phyloP scores from a whole-genome alignment of 2,113 vertebrate species.

The Oncorhynchus nerka region DNA sequence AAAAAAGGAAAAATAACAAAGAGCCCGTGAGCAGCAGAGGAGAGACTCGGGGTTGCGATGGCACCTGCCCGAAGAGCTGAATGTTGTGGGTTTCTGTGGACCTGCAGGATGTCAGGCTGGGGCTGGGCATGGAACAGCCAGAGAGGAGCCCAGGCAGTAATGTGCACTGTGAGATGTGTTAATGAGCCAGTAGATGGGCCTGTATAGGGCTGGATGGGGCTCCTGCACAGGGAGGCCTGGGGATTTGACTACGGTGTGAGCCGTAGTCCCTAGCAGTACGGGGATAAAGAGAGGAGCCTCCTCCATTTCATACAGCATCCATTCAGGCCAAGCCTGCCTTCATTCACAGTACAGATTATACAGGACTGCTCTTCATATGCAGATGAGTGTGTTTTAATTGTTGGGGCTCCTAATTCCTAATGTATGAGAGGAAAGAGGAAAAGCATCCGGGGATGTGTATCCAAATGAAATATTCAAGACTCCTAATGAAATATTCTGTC shows the following conservation, averaged over 20 bases:
- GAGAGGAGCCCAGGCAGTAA: constrained; percentile 33
- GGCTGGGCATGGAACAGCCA: constrained; percentile 19
- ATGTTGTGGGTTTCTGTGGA: constrained; percentile 46
- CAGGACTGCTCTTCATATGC: constrained; percentile 48
- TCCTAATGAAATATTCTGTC: constrained; percentile 72
- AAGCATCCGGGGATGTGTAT: constrained; percentile 57
- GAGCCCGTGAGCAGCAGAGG: constrained; percentile 30
- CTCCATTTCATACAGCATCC: constrained; percentile 8
- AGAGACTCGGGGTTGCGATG: constrained; percentile 48
- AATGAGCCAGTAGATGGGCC: constrained; percentile 28
- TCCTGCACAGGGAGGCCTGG: not conserved
- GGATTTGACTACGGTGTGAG: constrained; percentile 10
- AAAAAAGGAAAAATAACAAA: not conserved
- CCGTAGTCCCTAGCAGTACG: not conserved
- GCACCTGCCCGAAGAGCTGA: constrained; percentile 30
- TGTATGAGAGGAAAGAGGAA: constrained; percentile 52
- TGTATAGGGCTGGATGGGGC: not conserved
- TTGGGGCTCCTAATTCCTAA: constrained; percentile 51
- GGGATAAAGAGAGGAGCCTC: not conserved
- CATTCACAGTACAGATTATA: constrained; percentile 25
- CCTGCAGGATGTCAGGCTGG: constrained; percentile 29
- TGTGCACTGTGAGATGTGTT: constrained; percentile 28
- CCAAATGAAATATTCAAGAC: constrained; percentile 69
- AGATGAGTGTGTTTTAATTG: constrained; percentile 59
- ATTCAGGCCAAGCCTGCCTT: not conserved